phyloP scores from a whole-genome alignment of 2,113 vertebrate species.

The Hyperopisus bebe region DNA sequence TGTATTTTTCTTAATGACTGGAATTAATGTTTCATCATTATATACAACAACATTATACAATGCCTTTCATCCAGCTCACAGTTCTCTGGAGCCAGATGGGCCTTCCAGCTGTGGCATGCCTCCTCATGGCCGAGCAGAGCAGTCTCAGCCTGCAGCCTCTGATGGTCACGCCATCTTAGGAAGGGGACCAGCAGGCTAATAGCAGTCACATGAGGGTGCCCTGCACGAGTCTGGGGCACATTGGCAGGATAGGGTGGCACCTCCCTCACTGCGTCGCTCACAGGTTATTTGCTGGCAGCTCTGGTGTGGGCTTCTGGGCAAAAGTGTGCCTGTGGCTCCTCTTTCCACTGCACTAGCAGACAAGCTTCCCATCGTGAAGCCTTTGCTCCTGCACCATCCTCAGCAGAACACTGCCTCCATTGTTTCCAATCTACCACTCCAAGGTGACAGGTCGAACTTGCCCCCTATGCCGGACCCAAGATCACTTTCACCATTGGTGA shows the following conservation, averaged over 20 bases:
- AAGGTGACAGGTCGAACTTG: background rate
- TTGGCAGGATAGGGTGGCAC: background rate
- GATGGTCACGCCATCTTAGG: background rate
- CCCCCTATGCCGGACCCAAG: background rate
- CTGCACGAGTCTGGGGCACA: background rate
- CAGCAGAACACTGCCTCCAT: background rate
- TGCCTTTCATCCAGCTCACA: background rate
- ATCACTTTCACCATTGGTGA: background rate
- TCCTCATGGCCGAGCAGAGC: background rate
- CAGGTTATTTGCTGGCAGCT: background rate
- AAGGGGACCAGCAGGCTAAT: background rate
- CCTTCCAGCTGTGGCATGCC: background rate
- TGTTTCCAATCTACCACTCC: background rate
- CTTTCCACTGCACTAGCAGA: background rate
- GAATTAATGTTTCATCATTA: background rate
- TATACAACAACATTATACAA: too few relatives aligned
- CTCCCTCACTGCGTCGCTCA: background rate
- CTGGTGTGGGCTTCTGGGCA: background rate
- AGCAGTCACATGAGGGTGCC: background rate
- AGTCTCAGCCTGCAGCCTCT: background rate
- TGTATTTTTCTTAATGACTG: background rate
- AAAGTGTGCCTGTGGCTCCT: background rate
- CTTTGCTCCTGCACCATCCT: too few relatives aligned
- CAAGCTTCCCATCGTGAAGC: too few relatives aligned
- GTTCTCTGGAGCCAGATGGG: background rate